Evolutionary conservation across 2,888 invertebrate genomes (phyloP).

Genomic region (Blera fallax): DNA sequence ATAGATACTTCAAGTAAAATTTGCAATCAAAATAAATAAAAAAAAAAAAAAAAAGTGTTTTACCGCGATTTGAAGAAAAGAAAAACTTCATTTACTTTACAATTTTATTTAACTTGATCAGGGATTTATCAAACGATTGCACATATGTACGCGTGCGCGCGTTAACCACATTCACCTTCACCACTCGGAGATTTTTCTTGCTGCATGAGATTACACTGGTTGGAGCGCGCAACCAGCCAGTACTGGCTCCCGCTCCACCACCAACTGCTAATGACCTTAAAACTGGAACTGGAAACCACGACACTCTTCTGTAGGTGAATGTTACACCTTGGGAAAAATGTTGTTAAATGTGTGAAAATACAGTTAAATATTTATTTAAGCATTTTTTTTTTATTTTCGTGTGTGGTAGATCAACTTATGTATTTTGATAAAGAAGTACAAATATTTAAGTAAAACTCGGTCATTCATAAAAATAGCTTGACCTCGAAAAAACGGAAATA

Average conservation of each 20-base stretch:
- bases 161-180: constrained; percentile 28
- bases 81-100: background rate
- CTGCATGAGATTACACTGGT: background rate
- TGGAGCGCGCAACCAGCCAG: background rate
- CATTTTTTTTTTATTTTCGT: background rate
- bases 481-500: background rate
- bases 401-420: background rate
- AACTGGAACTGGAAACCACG: background rate
- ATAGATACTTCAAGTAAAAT: background rate
- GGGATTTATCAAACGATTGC: background rate
- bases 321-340: constrained; percentile 3
- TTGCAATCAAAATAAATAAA: background rate
- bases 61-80: background rate
- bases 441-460: background rate
- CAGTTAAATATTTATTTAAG: constrained; percentile 16
- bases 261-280: constrained; percentile 36
- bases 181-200: constrained; percentile 7
- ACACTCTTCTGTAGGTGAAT: constrained; percentile 16
- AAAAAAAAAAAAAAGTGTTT: background rate
- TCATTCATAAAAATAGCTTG: background rate
- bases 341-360: constrained; percentile 1
- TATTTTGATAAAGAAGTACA: background rate
- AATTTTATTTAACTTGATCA: background rate
- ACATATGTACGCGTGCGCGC: background rate
- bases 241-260: background rate